Evolutionary conservation across 1,140 invertebrate species (phyloP).

Genomic region (Cardiocondyla obscurior): DNA sequence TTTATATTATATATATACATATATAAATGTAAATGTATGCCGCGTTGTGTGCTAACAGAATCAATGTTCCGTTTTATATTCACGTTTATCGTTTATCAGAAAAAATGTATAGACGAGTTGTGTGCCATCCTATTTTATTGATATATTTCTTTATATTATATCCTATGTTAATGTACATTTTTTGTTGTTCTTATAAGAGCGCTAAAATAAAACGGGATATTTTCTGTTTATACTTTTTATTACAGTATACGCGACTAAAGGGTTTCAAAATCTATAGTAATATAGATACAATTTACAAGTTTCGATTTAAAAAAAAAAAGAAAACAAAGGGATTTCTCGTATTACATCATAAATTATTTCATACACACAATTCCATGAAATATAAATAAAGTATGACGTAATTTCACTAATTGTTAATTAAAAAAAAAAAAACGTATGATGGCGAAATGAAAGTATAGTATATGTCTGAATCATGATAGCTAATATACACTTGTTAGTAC

Average conservation of each 20-base stretch:
- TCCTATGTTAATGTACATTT: slow-evolving; percentile 82
- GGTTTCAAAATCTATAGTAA: slow-evolving; percentile 76
- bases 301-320: slow-evolving; percentile 35
- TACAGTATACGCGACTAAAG: slow-evolving; percentile 70
- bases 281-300: slow-evolving; percentile 80
- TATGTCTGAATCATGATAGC: slow-evolving; percentile 29
- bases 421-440: slow-evolving; percentile 60
- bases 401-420: slow-evolving; percentile 58
- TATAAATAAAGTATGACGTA: slow-evolving; percentile 59
- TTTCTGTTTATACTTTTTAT: slow-evolving; percentile 64
- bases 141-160: slow-evolving; percentile 77
- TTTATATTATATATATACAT: slow-evolving; percentile 75
- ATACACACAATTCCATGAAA: slow-evolving; percentile 62
- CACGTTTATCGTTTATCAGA: slow-evolving; percentile 61
- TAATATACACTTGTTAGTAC: slow-evolving; percentile 55
- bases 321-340: neutral
- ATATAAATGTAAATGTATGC: slow-evolving; percentile 65
- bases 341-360: slow-evolving; percentile 66
- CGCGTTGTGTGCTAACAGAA: slow-evolving; percentile 67
- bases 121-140: slow-evolving; percentile 79
- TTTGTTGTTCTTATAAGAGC: slow-evolving; percentile 77
- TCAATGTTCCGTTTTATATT: slow-evolving; percentile 63
- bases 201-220: slow-evolving; percentile 80
- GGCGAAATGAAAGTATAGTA: slow-evolving; percentile 60
- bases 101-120: slow-evolving; percentile 74